Base-by-base conservation (phyloP, 1,140 invertebrate genomes). In the Drosophila burlai region DNA sequence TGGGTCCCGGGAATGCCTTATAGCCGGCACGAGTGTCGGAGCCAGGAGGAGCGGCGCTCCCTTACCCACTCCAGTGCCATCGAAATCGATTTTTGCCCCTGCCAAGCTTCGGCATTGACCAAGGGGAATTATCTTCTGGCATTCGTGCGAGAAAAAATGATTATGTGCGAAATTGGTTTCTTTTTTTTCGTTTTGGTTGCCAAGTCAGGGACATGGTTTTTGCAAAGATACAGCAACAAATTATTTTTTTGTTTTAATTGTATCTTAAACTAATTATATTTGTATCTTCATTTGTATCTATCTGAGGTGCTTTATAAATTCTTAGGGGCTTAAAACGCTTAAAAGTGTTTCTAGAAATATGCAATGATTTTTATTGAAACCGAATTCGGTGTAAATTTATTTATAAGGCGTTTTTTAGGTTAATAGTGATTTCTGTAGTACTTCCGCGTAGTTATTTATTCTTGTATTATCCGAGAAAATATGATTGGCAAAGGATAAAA, bases 1-100 rank as follows among this genome's bases (percentile, higher is more conserved):
- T 77, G 74, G 74, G 74, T 77, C 50, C 74, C 42, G 64, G 64
- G 75, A 62, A 73, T 73, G 69, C 67, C 59, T 52, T 61, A 61
- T 73, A 50, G 69, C 45, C 69, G 6, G 54, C 54, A 72, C 67
- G 54, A 61, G 31, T 13, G 54, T 24, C 24, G 54, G 29, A 40
- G 57, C 38, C 67, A 38, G n/a, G 34, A 38, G 15, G 54, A 73
- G 54, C 31, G 24, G 16, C 6, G 26, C 21, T 46, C 15, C 38
- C 4, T 52, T 31, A 9, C 45, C 68, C 57, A 42, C 43, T 21
- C 18, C 54, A 50, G 13, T 29, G 45, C 8, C 69, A 36, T 15
- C 8, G 4, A 43, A 73, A 73, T 73, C 54, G 69, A 73, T 61
- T 73, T 73, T 73, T 72, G 13, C 24, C 38, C 6, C 34, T 68